Evolutionary conservation across 2,888 invertebrate species (phyloP), one percentile per base, ranked within the genome.

Genomic region (Orthonevra nobilis): DNA sequence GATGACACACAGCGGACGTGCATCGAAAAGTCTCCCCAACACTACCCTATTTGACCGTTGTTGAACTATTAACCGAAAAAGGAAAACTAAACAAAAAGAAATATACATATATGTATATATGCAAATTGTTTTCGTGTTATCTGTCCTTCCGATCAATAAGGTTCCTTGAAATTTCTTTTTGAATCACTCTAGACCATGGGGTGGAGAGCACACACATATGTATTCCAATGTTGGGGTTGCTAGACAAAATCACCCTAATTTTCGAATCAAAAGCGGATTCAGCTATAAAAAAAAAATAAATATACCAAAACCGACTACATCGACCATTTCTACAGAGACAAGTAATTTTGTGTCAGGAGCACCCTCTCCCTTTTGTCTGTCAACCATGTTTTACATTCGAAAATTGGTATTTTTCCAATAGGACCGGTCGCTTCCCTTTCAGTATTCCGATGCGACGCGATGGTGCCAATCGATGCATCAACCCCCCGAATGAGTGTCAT

Each of bases 241-340:
- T 52, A 32, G 17, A 60, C 36, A 60, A 60, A 77, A 66, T 70
- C 77, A 77, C 70, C 77, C 77, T 66, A 54, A 63, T 69, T 75
- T 69, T 56, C 36, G 23, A 63, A 44, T 75, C 68, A 69, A 75
- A 61, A 42, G 36, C 75, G 61, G 69, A 63, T 63, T 56, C 69
- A 56, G 66, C 69, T 36, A 56, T 74, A 38, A 46, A 74, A 74
- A 38, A 9, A 44, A 15, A 36, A 44, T 3, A n/a, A 50, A 5
- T 26, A 34, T n/a, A n/a, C n/a, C 28, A 28, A 63, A 36, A 30
- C 17, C 28, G 12, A 40, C 32, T 7, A 23, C 12, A n/a, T 10
- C 44, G 19, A 46, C 60, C 23, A 50, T 52, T 38, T 36, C 42
- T 38, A 68, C 52, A 60, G 34, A 63, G 69, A 75, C 61, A 56